Percentiles rank a stretch among this genome's conserved stretches.
These are phyloP conservation scores for Lagopus muta DNA, from an alignment of 2,113 vertebrate genomes.

Conservation along the genomic window DNA sequence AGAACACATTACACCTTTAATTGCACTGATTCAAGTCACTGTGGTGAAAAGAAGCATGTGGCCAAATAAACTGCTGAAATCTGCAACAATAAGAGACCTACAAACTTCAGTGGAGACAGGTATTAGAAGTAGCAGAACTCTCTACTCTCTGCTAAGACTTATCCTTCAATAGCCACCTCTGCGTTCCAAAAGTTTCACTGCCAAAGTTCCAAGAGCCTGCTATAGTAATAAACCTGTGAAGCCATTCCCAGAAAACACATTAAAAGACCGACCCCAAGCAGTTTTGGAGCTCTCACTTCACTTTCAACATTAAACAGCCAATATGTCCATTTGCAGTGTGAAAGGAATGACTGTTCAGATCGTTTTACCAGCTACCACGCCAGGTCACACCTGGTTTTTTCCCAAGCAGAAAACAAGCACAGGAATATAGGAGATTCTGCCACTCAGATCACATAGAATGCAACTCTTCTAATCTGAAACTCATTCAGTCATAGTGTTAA, in stretches of 20 bases:
- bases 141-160: neutral
- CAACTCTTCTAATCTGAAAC: neutral
- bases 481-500: neutral
- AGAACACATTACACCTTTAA: neutral
- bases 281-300: neutral
- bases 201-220: neutral
- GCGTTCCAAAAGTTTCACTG: neutral
- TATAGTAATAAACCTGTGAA: neutral
- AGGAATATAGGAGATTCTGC: neutral
- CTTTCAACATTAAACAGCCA: neutral
- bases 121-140: neutral
- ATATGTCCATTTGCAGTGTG: fast-evolving
- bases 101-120: neutral
- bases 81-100: neutral
- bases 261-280: neutral
- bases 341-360: neutral
- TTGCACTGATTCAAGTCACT: neutral
- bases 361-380: neutral
- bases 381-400: neutral
- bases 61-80: neutral
- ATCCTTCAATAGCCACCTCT: neutral
- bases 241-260: neutral
- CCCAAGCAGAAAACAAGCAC: neutral
- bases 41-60: neutral
- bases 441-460: neutral